Base-by-base conservation (phyloP, 2,113 vertebrate species). In the Leptobrachium leishanense region DNA sequence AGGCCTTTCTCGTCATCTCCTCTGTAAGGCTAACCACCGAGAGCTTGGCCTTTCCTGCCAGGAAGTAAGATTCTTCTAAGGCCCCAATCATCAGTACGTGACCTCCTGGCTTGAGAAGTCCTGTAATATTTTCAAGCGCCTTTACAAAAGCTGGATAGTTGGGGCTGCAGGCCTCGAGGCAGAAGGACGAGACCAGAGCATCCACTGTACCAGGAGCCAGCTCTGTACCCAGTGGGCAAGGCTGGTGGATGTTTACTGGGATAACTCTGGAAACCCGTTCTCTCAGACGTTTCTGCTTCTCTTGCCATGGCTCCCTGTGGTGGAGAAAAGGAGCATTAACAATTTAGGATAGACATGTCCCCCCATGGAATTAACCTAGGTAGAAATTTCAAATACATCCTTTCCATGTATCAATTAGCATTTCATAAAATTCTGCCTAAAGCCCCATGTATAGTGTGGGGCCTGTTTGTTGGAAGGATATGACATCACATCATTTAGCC, bases 81-180 rank as follows among this genome's bases (percentile, higher is more conserved):
- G 94, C 96, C 4, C 97, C 20, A 31, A 31, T 31, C 20, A 31
- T 31, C 20, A 31, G 20, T 31, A 31, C 20, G 20, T 31, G 20
- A 96, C 0, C 98, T 94, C 78, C 97, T 0, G 92, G 89, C 3
- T 88, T 90, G 63, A 98, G 91, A 39, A 98, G 87, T 0, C 88
- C 89, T 8, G 91, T 88, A 10, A 97, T 89, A 54, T 98, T 89
- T 0, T 80, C 79, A 81, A 98, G 83, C 0, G 96, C 96, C 57
- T 82, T 87, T 43, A 84, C 89, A 86, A 97, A 96, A 55, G 93
- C 77, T 15, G 85, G 75, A 0, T 92, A 76, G 84, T 98, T 92
- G 0, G 95, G 95, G 84, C 96, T 98, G 74, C 94, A 96, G 0
- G 96, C 96, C 85, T 98, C 97, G 82, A 98, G 86, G 85, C 96